These are phyloP conservation scores for Caracal caracal DNA, from an alignment of 2,113 vertebrate genomes.

Conservation along the genomic window DNA sequence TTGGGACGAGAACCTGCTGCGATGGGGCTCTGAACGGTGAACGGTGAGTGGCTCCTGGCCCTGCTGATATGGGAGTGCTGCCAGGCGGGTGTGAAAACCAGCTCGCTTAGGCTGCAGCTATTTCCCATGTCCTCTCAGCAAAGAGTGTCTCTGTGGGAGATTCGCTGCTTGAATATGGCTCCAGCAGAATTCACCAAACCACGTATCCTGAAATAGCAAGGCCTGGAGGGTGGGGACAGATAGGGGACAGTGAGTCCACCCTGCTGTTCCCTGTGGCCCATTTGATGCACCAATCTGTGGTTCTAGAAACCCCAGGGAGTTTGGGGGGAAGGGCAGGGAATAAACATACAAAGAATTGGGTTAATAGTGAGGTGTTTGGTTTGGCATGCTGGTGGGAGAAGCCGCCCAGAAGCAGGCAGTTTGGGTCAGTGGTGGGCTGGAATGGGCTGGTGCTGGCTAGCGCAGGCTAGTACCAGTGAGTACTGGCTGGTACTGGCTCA, in stretches of 20 bases:
- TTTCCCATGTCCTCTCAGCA: background rate
- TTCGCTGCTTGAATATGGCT: background rate
- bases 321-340: background rate
- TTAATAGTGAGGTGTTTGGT: background rate
- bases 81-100: background rate
- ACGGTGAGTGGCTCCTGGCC: background rate
- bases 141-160: background rate
- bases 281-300: background rate
- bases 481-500: no score
- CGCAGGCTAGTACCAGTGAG: no score
- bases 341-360: background rate
- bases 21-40: background rate
- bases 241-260: accelerated
- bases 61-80: background rate
- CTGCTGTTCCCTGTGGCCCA: accelerated
- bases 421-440: background rate
- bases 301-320: background rate
- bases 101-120: accelerated
- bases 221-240: background rate
- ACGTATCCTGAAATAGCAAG: background rate
- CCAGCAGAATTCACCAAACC: no score
- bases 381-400: background rate
- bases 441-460: background rate
- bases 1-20: background rate
- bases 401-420: background rate